Conservation (phyloP, 2,888 invertebrate species). For the Drosophila suboccidentalis region DNA sequence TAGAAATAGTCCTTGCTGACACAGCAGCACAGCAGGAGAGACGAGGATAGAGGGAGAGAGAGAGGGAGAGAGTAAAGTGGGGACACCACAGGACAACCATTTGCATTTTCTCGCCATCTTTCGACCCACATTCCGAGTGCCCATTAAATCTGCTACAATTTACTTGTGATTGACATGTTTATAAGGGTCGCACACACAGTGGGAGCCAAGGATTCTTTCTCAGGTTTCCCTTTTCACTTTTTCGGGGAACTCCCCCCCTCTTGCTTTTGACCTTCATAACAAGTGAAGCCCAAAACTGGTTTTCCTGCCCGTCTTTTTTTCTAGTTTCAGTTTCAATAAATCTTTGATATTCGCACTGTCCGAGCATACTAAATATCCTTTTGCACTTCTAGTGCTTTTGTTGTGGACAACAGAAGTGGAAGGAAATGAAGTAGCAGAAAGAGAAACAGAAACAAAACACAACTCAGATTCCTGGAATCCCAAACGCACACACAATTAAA, state of each 20-base stretch:
- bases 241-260: neutral
- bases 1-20: conserved; percentile 38
- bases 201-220: conserved; percentile 26
- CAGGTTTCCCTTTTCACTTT: neutral
- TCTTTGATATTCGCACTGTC: conserved; percentile 71
- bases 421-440: neutral
- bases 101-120: conserved; percentile 62
- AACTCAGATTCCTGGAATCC: conserved; percentile 61
- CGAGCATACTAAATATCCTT: conserved; percentile 73
- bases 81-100: conserved; percentile 28
- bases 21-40: conserved; percentile 31
- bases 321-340: conserved; percentile 62
- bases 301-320: conserved; percentile 9
- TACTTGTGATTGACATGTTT: conserved; percentile 82
- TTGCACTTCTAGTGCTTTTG: conserved; percentile 65
- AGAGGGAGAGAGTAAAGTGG: neutral
- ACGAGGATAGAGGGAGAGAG: neutral
- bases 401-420: conserved; percentile 23
- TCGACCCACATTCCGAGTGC: conserved; percentile 58
- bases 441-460: conserved; percentile 7
- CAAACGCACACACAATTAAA: conserved; percentile 74
- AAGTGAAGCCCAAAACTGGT: conserved; percentile 63
- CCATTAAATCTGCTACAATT: conserved; percentile 79
- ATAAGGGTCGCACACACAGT: conserved; percentile 71
- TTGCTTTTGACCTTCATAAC: conserved; percentile 38